A percentile compares a stretch with the other conserved stretches of the same genome.
These are phyloP conservation scores for Psophia crepitans DNA, from an alignment of 2,113 vertebrate species.

Conservation along the genomic window DNA sequence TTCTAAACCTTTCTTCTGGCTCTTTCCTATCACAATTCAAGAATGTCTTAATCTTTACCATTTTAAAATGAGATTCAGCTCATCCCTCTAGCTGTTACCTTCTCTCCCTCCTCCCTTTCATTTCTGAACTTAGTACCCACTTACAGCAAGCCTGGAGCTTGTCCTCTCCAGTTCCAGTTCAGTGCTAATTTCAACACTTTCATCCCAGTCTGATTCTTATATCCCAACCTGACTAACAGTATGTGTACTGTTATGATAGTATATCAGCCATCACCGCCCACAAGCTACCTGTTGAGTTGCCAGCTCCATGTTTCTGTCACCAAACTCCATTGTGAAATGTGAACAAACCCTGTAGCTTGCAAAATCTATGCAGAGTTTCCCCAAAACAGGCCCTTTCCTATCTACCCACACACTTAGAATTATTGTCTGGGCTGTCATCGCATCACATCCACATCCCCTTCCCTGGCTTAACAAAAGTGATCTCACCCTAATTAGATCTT, in stretches of 20 bases:
- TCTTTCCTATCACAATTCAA: not conserved
- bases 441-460: not conserved
- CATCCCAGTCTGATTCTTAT: not conserved
- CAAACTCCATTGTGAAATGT: not conserved
- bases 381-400: not conserved
- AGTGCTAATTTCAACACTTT: not conserved
- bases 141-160: not conserved
- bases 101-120: not conserved
- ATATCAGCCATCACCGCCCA: not conserved
- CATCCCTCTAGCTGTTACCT: not conserved
- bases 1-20: not conserved
- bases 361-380: not conserved
- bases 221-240: not conserved
- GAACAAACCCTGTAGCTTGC: not conserved
- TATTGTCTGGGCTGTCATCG: not conserved
- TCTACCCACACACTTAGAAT: not conserved
- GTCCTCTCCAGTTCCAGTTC: not conserved
- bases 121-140: not conserved
- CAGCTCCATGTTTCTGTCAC: not conserved
- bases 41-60: not conserved
- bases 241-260: not conserved
- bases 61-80: not conserved
- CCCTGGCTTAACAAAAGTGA: not conserved
- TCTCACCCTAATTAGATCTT: not conserved
- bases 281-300: not conserved